Conservation (phyloP, 2,888 invertebrate genomes). For the Auanema freiburgensis region DNA sequence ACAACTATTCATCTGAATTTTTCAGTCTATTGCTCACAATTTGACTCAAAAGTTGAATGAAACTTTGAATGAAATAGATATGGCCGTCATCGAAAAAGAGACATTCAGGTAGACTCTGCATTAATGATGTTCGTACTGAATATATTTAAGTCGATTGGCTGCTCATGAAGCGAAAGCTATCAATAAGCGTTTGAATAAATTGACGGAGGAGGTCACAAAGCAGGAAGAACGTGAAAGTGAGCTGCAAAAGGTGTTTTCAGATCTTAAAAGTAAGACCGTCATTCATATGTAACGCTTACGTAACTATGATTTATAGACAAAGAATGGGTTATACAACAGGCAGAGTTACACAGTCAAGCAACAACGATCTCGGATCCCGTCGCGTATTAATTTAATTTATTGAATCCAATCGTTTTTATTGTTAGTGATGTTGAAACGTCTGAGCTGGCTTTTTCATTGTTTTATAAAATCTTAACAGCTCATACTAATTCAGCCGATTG, state of each 20-base stretch:
- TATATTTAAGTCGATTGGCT: slow-evolving; percentile 52
- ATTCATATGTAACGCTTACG: neutral
- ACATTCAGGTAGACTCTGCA: slow-evolving; percentile 46
- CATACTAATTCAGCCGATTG: no score
- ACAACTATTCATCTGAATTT: slow-evolving; percentile 10
- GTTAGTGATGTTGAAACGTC: neutral
- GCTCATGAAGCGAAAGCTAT: slow-evolving; percentile 88
- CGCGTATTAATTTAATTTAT: slow-evolving; percentile 63
- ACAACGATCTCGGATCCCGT: slow-evolving; percentile 75
- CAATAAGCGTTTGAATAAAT: slow-evolving; percentile 72
- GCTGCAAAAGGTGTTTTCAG: slow-evolving; percentile 81
- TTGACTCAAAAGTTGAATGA: slow-evolving; percentile 70
- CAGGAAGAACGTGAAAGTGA: slow-evolving; percentile 78
- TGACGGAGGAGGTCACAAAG: slow-evolving; percentile 49
- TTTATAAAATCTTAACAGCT: slow-evolving; percentile 2
- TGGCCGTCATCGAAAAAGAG: slow-evolving; percentile 77
- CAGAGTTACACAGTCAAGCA: slow-evolving; percentile 31
- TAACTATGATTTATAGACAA: slow-evolving; percentile 9
- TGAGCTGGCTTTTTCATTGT: neutral
- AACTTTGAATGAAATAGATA: slow-evolving; percentile 81
- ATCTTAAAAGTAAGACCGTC: slow-evolving; percentile 69
- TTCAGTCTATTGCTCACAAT: slow-evolving; percentile 73
- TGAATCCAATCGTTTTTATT: neutral
- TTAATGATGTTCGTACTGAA: neutral
- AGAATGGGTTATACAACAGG: slow-evolving; percentile 43